phyloP scores from a whole-genome alignment of 2,113 vertebrate species.

The Ptyas mucosa region DNA sequence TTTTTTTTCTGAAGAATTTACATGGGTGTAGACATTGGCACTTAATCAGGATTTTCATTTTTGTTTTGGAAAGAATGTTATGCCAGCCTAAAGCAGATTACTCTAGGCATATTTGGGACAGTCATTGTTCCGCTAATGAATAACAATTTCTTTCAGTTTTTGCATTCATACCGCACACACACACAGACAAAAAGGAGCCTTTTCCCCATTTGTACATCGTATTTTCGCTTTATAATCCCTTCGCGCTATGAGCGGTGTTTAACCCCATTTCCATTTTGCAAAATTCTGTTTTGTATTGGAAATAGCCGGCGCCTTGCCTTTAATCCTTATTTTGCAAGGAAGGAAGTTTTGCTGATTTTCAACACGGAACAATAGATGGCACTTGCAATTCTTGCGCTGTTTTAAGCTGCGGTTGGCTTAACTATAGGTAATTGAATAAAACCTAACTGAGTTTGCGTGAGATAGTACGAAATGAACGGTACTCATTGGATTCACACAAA shows the following conservation, averaged over 20 bases:
- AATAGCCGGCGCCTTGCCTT: conserved; percentile 24
- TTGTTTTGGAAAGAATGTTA: not conserved
- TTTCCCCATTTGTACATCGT: not conserved
- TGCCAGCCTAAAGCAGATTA: conserved; percentile 29
- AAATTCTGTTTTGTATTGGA: not conserved
- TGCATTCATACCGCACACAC: not conserved
- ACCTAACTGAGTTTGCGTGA: not conserved
- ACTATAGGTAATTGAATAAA: not conserved
- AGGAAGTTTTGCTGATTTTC: not conserved
- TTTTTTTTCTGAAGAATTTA: not conserved
- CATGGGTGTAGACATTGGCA: not conserved
- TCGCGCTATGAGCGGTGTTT: conserved; percentile 14
- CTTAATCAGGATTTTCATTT: not conserved
- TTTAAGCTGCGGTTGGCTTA: not conserved
- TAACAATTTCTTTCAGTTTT: not conserved
- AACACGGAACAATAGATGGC: not conserved
- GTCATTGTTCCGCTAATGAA: not conserved
- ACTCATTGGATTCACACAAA: not conserved
- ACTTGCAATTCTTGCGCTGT: no score
- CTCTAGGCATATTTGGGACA: conserved; percentile 7
- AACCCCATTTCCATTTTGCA: conserved; percentile 28
- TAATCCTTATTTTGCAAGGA: conserved; percentile 42
- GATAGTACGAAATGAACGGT: not conserved
- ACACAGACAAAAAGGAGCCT: not conserved
- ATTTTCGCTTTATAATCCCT: not conserved